Evolutionary conservation across 2,113 vertebrate genomes (phyloP).

Genomic region (Poecilia latipinna): DNA sequence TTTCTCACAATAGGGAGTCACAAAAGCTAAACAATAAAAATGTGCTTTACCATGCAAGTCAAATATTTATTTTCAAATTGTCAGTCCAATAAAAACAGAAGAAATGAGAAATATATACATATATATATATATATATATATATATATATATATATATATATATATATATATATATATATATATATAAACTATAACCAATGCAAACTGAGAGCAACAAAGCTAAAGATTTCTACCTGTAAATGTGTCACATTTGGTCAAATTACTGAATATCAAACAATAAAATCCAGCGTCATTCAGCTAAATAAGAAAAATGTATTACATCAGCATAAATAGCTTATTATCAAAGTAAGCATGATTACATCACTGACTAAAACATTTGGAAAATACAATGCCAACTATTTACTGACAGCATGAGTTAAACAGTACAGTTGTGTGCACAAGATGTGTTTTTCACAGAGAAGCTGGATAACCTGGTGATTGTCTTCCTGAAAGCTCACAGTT

Average conservation of each 20-base stretch:
- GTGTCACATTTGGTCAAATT: slow-evolving; percentile 20
- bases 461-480: slow-evolving; percentile 24
- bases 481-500: slow-evolving; percentile 6
- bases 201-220: slow-evolving; percentile 27
- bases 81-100: slow-evolving; percentile 59
- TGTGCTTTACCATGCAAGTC: slow-evolving; percentile 82
- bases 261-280: slow-evolving; percentile 18
- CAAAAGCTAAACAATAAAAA: slow-evolving; percentile 44
- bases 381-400: slow-evolving; percentile 54
- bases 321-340: slow-evolving; percentile 52
- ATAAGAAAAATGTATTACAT: slow-evolving; percentile 18
- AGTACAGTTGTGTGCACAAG: slow-evolving; percentile 7
- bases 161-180: no score
- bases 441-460: slow-evolving; percentile 56
- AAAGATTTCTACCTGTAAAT: slow-evolving; percentile 15
- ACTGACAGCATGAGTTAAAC: slow-evolving; percentile 16
- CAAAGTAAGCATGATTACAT: slow-evolving; percentile 18
- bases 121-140: no score
- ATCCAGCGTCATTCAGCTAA: slow-evolving; percentile 8
- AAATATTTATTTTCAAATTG: slow-evolving; percentile 84
- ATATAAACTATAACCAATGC: slow-evolving; percentile 22
- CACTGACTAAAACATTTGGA: slow-evolving; percentile 34
- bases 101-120: slow-evolving; percentile 11
- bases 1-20: slow-evolving; percentile 17
- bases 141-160: neutral